Conservation (phyloP, 2,888 invertebrate species). For the Sarcophaga caerulescens region DNA sequence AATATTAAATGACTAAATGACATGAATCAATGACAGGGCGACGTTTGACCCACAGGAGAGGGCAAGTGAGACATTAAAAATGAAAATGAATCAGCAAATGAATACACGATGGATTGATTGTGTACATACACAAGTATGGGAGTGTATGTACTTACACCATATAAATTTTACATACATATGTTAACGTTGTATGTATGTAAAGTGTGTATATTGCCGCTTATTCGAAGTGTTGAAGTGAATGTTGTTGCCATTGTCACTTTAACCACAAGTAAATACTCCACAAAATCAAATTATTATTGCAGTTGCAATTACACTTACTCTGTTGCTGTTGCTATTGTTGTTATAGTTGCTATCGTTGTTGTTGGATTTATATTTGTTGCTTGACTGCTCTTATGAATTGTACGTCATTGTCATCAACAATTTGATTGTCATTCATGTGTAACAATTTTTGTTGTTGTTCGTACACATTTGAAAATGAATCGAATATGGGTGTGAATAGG, state of each 20-base stretch:
- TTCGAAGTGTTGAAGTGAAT: slow-evolving; percentile 35
- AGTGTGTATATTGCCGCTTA: too few relatives aligned
- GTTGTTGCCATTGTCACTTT: slow-evolving; percentile 44
- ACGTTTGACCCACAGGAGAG: slow-evolving; percentile 20
- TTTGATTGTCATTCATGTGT: neutral
- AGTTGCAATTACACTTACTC: neutral
- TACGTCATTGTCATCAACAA: neutral
- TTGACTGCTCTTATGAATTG: neutral
- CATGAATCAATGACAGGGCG: slow-evolving; percentile 32
- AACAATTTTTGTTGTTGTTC: neutral
- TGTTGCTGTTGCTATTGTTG: slow-evolving; percentile 1
- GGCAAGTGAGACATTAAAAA: slow-evolving; percentile 6
- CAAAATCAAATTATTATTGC: slow-evolving; percentile 15
- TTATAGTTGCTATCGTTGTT: neutral
- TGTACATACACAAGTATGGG: too few relatives aligned
- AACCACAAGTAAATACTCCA: slow-evolving; percentile 29
- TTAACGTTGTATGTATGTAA: too few relatives aligned
- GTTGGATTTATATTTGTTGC: neutral
- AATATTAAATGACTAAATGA: slow-evolving; percentile 45
- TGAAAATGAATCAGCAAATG: neutral
- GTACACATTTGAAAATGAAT: neutral
- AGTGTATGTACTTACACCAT: too few relatives aligned
- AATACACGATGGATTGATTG: neutral
- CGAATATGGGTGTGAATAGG: neutral
- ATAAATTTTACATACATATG: too few relatives aligned